phyloP scores from a whole-genome alignment of 2,888 invertebrate species.

The Heliconius hortense region DNA sequence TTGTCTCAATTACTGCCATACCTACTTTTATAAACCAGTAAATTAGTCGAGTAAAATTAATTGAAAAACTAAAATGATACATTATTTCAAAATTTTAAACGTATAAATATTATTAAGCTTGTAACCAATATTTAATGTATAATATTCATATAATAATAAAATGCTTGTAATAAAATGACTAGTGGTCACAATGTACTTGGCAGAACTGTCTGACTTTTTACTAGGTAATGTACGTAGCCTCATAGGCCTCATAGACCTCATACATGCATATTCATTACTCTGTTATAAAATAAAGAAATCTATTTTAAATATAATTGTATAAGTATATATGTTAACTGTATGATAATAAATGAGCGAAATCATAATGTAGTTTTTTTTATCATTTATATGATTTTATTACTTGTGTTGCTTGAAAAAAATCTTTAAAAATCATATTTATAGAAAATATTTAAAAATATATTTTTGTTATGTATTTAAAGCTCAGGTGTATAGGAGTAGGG shows the following conservation, averaged over 20 bases:
- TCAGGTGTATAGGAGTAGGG: neutral
- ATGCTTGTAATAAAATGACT: neutral
- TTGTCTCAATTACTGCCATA: conserved; percentile 11
- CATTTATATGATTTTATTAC: conserved; percentile 2
- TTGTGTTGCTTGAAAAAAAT: neutral
- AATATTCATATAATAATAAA: conserved; percentile 10
- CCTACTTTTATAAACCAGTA: conserved; percentile 6
- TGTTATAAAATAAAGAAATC: conserved; percentile 74
- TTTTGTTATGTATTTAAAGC: neutral
- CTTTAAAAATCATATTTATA: too few relatives aligned
- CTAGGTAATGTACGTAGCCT: conserved; percentile 9
- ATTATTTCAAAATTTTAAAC: neutral
- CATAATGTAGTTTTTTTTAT: conserved; percentile 40
- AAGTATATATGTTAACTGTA: conserved; percentile 77
- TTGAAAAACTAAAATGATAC: neutral
- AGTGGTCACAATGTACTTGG: neutral
- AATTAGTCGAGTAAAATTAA: conserved; percentile 5
- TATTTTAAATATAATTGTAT: conserved; percentile 81
- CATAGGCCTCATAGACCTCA: conserved; percentile 32
- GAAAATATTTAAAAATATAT: too few relatives aligned
- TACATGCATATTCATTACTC: conserved; percentile 42
- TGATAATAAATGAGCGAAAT: conserved; percentile 61
- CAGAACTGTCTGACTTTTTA: conserved; percentile 24
- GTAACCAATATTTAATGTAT: conserved; percentile 3
- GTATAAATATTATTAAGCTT: neutral